These are phyloP conservation scores for Acleris literana DNA, from an alignment of 2,888 invertebrate species.

Conservation along the genomic window DNA sequence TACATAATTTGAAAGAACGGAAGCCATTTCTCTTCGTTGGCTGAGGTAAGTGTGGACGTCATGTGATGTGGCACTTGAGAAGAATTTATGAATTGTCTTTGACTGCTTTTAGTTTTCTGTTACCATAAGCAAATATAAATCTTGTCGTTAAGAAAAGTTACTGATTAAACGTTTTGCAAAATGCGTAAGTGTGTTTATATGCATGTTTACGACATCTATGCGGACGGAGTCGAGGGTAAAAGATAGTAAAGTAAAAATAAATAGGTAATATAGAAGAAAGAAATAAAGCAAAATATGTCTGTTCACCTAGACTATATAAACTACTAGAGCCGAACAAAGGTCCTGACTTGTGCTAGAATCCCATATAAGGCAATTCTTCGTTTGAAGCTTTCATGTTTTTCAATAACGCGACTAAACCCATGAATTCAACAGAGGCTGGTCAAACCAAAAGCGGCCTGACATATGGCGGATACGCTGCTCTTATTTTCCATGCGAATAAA, in stretches of 20 bases:
- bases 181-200: no score
- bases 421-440: not conserved
- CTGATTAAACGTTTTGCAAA: no score
- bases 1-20: conserved; percentile 38
- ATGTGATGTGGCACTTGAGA: conserved; percentile 1
- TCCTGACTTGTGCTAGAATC: not conserved
- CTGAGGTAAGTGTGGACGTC: not conserved
- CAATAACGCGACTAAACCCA: not conserved
- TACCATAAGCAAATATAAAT: not conserved
- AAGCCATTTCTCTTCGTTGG: conserved; percentile 32
- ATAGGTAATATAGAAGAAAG: no score
- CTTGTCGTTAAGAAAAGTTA: no score
- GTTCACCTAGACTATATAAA: not conserved
- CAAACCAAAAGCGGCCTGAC: not conserved
- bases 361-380: not conserved
- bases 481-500: not conserved
- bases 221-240: no score
- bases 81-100: not conserved
- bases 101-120: not conserved
- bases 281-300: no score
- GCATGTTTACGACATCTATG: no score
- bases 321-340: not conserved
- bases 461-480: not conserved
- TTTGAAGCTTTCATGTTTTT: not conserved
- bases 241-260: no score